Evolutionary conservation across 2,888 invertebrate genomes (phyloP), one percentile per base, ranked within the genome.

Genomic region (Laspeyria flexula): DNA sequence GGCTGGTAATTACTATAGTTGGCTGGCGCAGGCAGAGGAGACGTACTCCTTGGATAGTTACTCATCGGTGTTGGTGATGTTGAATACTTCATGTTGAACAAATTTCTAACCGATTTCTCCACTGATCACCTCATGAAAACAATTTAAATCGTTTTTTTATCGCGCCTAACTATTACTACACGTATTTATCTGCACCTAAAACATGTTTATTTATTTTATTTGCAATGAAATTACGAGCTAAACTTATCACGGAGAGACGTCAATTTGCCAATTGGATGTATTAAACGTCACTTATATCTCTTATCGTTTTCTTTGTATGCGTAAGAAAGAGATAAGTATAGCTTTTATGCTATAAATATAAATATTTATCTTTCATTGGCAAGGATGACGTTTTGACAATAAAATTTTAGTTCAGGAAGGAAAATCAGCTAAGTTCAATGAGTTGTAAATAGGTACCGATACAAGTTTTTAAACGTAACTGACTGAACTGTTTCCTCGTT

Each of bases 11-110:
- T 94, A 10, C 93, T 94, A 73, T 93, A 93, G 74, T 94, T 95
- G 13, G 93, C 94, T 18, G 96, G 96, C 12, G 94, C 94, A 48
- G 96, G 96, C 55, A 96, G 79, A 3, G 95, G 94, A 51, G 95
- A 95, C 6, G 94, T 93, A 65, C 93, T 93, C 55, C 94, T 87
- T 1, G 94, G 93, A 65, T 85, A 93, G 65, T 83, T 90, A 70
- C 74, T 75, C 10, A 70, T 74, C 2, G 94, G 93, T 43, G 93
- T 88, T 9, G 95, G 94, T 4, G 95, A 95, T 35, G 94, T 94
- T 0, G 94, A 86, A 72, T 94, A 93, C 77, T 94, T 95, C 95
- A 95, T 90, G 48, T 67, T 83, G 23, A 21, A 11, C 5, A 15
- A 42, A 33, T 38, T 27, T 35, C n/a, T 13, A 21, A 44, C 13